Evolutionary conservation across 2,797 vertebrate species (phyloP).

Genomic region (Fringilla coelebs): DNA sequence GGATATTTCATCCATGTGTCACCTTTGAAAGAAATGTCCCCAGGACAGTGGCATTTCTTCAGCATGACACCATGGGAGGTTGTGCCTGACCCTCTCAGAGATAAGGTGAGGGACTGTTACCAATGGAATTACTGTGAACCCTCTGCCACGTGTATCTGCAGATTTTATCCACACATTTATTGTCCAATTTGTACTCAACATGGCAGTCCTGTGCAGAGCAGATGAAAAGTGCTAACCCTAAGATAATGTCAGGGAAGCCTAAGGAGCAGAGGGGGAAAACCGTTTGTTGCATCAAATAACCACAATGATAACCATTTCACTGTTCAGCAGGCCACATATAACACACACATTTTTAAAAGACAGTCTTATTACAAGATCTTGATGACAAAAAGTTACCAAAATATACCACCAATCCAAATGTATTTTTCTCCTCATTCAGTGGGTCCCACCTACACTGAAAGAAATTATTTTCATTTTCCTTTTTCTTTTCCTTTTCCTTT

Average conservation of each 20-base stretch:
- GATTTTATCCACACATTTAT: background rate
- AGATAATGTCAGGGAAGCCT: background rate
- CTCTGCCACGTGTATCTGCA: background rate
- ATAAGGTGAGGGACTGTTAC: background rate
- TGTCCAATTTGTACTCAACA: background rate
- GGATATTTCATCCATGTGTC: background rate
- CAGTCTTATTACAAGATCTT: background rate
- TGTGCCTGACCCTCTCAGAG: background rate
- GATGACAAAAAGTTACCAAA: slow-evolving; percentile 3
- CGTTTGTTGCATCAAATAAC: background rate
- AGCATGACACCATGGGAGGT: background rate
- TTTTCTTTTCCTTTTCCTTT: slow-evolving; percentile 27
- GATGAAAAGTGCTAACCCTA: background rate
- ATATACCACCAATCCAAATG: background rate
- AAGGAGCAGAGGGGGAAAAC: background rate
- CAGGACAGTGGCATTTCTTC: background rate
- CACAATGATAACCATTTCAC: background rate
- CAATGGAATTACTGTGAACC: background rate
- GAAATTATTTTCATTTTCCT: background rate
- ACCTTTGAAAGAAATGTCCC: background rate
- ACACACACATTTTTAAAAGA: background rate
- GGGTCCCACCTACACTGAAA: background rate
- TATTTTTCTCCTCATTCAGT: background rate
- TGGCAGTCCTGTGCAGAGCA: background rate
- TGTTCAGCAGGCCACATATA: background rate